Conservation (phyloP, 2,113 vertebrate species). For the Lichenostomus cassidix region DNA sequence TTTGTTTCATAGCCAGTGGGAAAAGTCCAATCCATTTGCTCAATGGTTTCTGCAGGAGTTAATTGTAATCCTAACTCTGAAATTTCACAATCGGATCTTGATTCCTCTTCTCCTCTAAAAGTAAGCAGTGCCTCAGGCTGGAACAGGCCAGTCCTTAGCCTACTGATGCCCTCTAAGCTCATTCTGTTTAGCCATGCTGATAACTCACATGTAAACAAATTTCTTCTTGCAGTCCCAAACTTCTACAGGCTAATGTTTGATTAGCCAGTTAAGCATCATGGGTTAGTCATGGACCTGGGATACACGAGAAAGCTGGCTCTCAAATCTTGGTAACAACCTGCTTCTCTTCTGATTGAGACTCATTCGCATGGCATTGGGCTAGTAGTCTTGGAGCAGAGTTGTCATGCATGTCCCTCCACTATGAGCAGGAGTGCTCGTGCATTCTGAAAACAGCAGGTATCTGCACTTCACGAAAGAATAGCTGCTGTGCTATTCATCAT, state of each 20-base stretch:
- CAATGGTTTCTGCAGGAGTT: background rate
- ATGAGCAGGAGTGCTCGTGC: background rate
- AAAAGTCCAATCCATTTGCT: background rate
- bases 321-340: background rate
- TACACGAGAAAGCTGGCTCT: background rate
- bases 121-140: background rate
- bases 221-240: background rate
- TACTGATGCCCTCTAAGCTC: background rate
- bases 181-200: background rate
- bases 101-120: background rate
- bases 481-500: background rate
- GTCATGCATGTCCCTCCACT: background rate
- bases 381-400: background rate
- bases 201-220: background rate
- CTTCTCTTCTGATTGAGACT: background rate
- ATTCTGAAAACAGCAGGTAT: background rate
- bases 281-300: background rate
- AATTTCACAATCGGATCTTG: background rate
- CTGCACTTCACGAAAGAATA: background rate
- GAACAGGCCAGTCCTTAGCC: background rate
- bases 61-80: background rate
- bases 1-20: background rate
- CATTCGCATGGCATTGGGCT: rapidly evolving
- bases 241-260: background rate
- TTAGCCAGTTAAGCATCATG: background rate